Evolutionary conservation across 2,797 vertebrate genomes (phyloP), one percentile per base, ranked within the genome.

Genomic region (Neosilurus mollespiculum): DNA sequence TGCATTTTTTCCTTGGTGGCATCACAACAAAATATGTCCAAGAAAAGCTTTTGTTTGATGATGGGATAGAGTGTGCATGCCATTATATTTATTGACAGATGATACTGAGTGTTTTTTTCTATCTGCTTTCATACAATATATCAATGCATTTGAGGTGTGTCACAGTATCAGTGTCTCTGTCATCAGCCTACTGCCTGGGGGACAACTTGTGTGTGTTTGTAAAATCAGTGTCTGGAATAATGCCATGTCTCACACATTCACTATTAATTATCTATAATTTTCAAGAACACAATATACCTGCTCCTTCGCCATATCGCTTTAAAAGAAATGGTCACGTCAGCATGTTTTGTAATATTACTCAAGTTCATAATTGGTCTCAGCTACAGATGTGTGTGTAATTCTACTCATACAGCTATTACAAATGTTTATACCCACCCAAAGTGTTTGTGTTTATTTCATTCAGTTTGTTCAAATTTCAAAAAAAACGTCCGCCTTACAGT

Each of bases 41-140:
- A 84, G 22, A 82, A 78, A 83, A 81, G 80, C 75, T 84, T 90
- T 86, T 87, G 88, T 89, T 80, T 81, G 69, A 69, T 76, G 49
- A 82, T 64, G 65, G 61, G 66, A 64, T 72, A 78, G 82, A 86
- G 70, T 86, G 18, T 64, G 70, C 51, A 9, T 62, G 70, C 80
- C 15, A 49, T 24, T 20, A 22, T 78, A 61, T 58, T 61, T 69
- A 72, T 16, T 54, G 78, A 56, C 51, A 78, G 83, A 82, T 49
- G 81, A 85, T 73, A 56, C 22, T 24, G 51, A 37, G 24, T 81
- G 18, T 75, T 70, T 71, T 78, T 81, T 78, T 85, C 66, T 75
- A 67, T 77, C 51, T 71, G 56, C 73, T 81, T 79, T 80, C 64
- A 79, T 64, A 70, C 69, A 81, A 72, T 43, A 54, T 54, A 34